Evolutionary conservation across 2,113 vertebrate genomes (phyloP), one percentile per base, ranked within the genome.

Genomic region (Antechinus stuartii): DNA sequence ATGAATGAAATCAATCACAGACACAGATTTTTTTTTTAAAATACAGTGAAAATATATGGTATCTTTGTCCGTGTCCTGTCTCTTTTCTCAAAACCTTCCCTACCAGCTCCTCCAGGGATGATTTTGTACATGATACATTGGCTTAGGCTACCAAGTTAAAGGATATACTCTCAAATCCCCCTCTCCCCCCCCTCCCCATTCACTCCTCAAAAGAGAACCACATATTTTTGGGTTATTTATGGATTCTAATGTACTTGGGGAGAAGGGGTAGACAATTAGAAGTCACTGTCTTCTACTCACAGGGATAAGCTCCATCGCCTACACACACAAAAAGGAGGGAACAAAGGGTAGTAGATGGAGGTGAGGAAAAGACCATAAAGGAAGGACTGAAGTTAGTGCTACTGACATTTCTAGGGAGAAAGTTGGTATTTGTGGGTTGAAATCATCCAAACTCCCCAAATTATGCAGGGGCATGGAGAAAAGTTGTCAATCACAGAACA

Each of bases 301-400:
- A 54, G 93, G 96, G 94, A 94, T 95, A 97, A 98, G 97, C 96
- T 98, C 95, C 97, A 54, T 22, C 76, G 96, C 47, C 2, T 93
- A 93, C 95, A 97, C 93, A 55, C 30, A 68, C 11, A 3, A 97
- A 93, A 96, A 42, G 8, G 50, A 91, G 30, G 91, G 95, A 95
- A 95, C 96, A 97, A 97, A 97, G 97, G 95, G 93, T 95, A 42
- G 89, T 76, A 42, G 68, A 42, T 42, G 14, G 93, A 24, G 56
- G 92, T 92, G 94, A 93, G 23, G 46, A 25, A 95, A 46, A n/a
- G 90, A 95, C 93, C 92, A 96, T 26, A 12, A 76, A 76, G 35
- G 14, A n/a, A 76, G 68, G 68, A 84, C 68, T 42, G 19, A 84
- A 42, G 68, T 84, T 8, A 42, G 68, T 84, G 23, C 19, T 42